These are phyloP conservation scores for Junonia oenone DNA, from an alignment of 2,888 invertebrate genomes.

Conservation along the genomic window DNA sequence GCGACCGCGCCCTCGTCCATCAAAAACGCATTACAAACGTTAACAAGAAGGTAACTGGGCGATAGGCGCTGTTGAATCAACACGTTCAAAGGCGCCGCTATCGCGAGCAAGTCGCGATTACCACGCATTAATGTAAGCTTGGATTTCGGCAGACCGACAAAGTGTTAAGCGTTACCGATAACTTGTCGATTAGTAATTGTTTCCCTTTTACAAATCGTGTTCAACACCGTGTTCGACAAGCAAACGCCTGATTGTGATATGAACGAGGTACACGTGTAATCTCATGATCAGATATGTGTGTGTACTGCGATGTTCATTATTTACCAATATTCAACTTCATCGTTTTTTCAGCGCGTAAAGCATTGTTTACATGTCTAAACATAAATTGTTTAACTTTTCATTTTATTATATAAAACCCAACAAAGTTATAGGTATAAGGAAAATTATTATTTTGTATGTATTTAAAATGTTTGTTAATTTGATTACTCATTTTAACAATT, in stretches of 20 bases:
- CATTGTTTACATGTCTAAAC: not conserved
- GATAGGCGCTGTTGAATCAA: constrained; percentile 59
- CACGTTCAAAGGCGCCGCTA: constrained; percentile 71
- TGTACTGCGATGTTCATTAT: constrained; percentile 34
- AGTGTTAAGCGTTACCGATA: constrained; percentile 57
- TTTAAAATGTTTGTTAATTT: too few species aligned
- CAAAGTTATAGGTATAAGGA: too few species aligned
- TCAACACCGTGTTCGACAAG: constrained; percentile 56
- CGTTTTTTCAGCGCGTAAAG: constrained; percentile 18
- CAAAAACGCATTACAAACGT: constrained; percentile 66
- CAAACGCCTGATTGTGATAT: constrained; percentile 50
- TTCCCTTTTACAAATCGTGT: constrained; percentile 57
- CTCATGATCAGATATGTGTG: constrained; percentile 31
- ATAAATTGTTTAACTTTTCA: not conserved
- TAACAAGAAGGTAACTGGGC: constrained; percentile 58
- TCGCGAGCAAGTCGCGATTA: constrained; percentile 55
- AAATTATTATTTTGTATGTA: too few species aligned
- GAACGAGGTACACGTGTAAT: constrained; percentile 51
- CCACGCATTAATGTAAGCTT: constrained; percentile 61
- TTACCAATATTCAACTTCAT: constrained; percentile 36
- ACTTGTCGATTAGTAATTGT: constrained; percentile 63
- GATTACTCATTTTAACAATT: too few species aligned
- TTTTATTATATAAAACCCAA: too few species aligned
- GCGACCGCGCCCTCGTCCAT: constrained; percentile 66
- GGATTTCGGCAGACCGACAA: constrained; percentile 76